Percentiles rank a stretch among this genome's conserved stretches.
phyloP scores from a whole-genome alignment of 1,140 invertebrate genomes.

The Cydia pomonella region DNA sequence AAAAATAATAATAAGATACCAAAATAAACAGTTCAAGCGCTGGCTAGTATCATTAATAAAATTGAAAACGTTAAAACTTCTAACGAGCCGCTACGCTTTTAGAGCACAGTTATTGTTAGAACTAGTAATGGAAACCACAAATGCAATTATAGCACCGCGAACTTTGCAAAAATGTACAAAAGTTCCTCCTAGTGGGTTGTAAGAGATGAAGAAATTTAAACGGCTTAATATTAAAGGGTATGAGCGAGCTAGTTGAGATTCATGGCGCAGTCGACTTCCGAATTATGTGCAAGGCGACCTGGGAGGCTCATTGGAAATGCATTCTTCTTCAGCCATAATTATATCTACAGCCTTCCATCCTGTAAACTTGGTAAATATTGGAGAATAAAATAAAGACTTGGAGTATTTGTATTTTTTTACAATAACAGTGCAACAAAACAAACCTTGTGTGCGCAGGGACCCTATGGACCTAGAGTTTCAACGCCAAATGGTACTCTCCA shows the following conservation, averaged over 20 bases:
- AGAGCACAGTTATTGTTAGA: background rate
- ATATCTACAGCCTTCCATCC: background rate
- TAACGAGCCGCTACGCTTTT: background rate
- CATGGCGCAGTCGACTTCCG: background rate
- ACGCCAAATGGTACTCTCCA: no score
- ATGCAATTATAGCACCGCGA: background rate
- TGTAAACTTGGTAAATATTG: background rate
- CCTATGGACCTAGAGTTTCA: no score
- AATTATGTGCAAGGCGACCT: slow-evolving; percentile 24
- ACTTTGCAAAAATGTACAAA: slow-evolving; percentile 5
- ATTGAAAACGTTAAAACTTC: background rate
- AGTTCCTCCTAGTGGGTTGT: background rate
- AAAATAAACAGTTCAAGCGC: background rate
- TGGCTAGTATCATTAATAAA: background rate
- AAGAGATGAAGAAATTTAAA: slow-evolving; percentile 11
- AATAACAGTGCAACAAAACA: no score
- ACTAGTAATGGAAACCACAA: background rate
- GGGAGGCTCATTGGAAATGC: slow-evolving; percentile 12
- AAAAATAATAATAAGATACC: slow-evolving; percentile 3
- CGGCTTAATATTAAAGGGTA: slow-evolving; percentile 11
- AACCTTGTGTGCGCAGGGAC: no score
- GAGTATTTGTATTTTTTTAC: background rate
- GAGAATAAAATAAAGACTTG: no score
- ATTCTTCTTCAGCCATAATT: slow-evolving; percentile 12
- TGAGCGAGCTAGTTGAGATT: slow-evolving; percentile 21